phyloP scores from a whole-genome alignment of 2,888 invertebrate genomes.

The Rotaria sp. region DNA sequence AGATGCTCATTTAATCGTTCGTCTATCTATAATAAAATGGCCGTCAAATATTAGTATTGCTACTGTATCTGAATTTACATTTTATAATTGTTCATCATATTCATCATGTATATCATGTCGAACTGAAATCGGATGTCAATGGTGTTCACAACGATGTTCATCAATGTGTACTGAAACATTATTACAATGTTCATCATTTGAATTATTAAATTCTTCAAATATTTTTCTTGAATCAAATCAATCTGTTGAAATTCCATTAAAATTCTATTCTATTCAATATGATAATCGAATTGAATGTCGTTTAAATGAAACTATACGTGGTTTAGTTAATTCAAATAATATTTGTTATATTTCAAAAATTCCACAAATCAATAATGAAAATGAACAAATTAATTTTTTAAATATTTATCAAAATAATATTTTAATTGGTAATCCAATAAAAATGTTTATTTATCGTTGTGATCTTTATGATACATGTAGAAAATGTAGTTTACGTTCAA shows the following conservation, averaged over 20 bases:
- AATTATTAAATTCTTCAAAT: neutral
- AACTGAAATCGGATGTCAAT: neutral
- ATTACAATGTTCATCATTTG: neutral
- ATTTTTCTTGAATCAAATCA: neutral
- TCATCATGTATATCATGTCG: neutral
- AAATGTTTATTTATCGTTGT: conserved; percentile 2
- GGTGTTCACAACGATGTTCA: conserved; percentile 11
- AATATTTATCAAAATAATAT: neutral
- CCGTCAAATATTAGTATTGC: neutral
- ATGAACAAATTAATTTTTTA: neutral
- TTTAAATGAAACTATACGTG: neutral
- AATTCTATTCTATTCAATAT: neutral
- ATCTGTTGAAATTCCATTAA: neutral
- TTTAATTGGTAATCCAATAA: neutral
- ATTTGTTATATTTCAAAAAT: neutral
- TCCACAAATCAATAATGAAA: neutral
- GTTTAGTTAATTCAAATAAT: neutral
- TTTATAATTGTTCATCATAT: conserved; percentile 8
- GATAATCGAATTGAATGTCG: neutral
- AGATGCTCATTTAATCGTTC: neutral
- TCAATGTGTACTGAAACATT: neutral
- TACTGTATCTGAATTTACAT: neutral
- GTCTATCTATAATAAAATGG: neutral
- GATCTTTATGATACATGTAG: conserved; percentile 1
- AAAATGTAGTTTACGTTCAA: neutral